Conservation (phyloP, 2,797 vertebrate species). For the Ctenosaura bakeri region DNA sequence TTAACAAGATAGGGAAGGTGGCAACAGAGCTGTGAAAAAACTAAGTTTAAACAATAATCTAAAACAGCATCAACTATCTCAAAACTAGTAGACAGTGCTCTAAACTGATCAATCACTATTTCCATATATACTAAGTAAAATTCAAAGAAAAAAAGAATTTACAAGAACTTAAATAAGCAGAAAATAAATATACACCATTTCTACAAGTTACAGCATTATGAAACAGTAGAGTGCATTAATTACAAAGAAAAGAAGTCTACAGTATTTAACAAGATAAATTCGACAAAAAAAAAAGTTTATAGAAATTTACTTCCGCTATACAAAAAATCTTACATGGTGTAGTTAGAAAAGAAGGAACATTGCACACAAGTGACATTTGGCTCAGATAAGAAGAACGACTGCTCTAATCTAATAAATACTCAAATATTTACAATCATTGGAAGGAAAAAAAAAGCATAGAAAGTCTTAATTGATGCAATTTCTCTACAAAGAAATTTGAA, state of each 20-base stretch:
- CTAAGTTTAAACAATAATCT: slow-evolving; percentile 22
- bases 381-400: slow-evolving; percentile 81
- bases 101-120: slow-evolving; percentile 52
- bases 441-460: slow-evolving; percentile 47
- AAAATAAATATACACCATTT: slow-evolving; percentile 86
- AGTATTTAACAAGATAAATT: slow-evolving; percentile 79
- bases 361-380: slow-evolving; percentile 83
- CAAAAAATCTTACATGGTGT: slow-evolving; percentile 78
- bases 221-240: slow-evolving; percentile 85
- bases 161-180: slow-evolving; percentile 85
- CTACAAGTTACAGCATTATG: slow-evolving; percentile 83
- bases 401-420: slow-evolving; percentile 84
- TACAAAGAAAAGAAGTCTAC: slow-evolving; percentile 76
- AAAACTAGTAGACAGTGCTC: slow-evolving; percentile 45
- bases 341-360: slow-evolving; percentile 74
- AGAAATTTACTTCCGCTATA: slow-evolving; percentile 77
- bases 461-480: slow-evolving; percentile 11
- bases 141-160: slow-evolving; percentile 65
- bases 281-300: slow-evolving; percentile 74
- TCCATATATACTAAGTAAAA: slow-evolving; percentile 39
- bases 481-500: slow-evolving; percentile 42
- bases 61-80: slow-evolving; percentile 7
- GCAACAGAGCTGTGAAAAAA: slow-evolving; percentile 19
- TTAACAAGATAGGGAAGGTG: slow-evolving; percentile 15
- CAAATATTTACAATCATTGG: slow-evolving; percentile 78